Evolutionary conservation across 2,888 invertebrate genomes (phyloP).

Genomic region (Tinea pellionella): DNA sequence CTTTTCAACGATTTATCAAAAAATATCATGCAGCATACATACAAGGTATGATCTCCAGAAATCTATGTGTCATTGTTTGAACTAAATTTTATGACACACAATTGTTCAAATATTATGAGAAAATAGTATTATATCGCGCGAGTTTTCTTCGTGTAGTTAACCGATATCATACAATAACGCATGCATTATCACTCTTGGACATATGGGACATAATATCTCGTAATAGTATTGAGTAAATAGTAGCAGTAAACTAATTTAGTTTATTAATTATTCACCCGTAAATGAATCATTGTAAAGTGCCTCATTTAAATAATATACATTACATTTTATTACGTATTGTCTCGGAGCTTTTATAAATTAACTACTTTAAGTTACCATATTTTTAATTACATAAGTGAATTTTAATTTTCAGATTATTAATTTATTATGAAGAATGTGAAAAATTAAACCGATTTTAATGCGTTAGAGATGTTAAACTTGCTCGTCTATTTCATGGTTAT

Average conservation of each 20-base stretch:
- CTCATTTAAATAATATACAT: not conserved
- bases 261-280: too few relatives aligned
- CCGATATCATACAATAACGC: too few relatives aligned
- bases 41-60: not conserved
- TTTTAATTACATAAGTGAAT: not conserved
- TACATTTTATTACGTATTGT: not conserved
- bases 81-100: not conserved
- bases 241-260: too few relatives aligned
- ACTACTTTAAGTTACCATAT: not conserved
- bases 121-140: too few relatives aligned
- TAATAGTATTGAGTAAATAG: too few relatives aligned
- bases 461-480: not conserved
- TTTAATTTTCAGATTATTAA: not conserved
- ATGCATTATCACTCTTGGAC: too few relatives aligned
- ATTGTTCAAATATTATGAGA: not conserved
- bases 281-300: too few relatives aligned
- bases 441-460: constrained; percentile 1
- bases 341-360: not conserved
- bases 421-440: not conserved
- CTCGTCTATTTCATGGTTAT: not conserved
- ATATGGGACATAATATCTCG: too few relatives aligned
- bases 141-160: too few relatives aligned
- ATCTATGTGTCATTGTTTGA: constrained; percentile 8
- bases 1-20: constrained; percentile 62
- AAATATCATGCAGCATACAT: constrained; percentile 30